A percentile compares a stretch with the other conserved stretches of the same genome.
phyloP scores from a whole-genome alignment of 2,113 vertebrate species.

The Cervus canadensis region DNA sequence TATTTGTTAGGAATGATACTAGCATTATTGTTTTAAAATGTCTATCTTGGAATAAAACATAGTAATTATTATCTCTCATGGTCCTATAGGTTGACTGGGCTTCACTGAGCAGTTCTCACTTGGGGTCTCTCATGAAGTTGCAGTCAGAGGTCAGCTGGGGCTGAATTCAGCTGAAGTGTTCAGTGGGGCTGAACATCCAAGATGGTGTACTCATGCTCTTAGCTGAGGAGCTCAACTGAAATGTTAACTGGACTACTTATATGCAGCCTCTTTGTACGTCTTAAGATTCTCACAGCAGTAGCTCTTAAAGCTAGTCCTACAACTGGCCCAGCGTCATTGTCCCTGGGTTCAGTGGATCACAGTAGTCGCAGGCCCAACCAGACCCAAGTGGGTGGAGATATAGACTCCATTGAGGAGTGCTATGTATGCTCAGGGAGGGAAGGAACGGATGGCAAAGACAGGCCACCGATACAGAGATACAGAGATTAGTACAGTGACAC shows the following conservation, averaged over 20 bases:
- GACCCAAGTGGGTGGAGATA: not conserved
- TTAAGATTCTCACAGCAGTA: not conserved
- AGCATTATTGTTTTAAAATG: not conserved
- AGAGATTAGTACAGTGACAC: not conserved
- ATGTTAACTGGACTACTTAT: not conserved
- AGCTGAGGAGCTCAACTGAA: not conserved
- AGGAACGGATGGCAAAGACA: not conserved
- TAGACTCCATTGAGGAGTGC: fast-evolving
- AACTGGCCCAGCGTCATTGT: not conserved
- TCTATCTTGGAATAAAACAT: not conserved
- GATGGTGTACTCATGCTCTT: not conserved
- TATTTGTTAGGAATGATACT: not conserved
- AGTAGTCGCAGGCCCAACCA: not conserved
- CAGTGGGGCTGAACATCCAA: not conserved
- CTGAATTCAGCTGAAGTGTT: not conserved
- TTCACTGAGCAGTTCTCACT: not conserved
- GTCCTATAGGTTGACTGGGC: not conserved
- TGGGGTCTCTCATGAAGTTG: not conserved
- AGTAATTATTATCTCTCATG: not conserved
- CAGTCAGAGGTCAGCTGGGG: not conserved
- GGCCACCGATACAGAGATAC: not conserved
- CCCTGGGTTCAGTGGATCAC: not conserved
- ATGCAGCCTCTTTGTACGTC: not conserved
- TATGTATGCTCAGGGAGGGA: not conserved
- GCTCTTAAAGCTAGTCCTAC: not conserved